A percentile compares a stretch with the other conserved stretches of the same genome.
Evolutionary conservation across 2,797 vertebrate genomes (phyloP).

Genomic region (Chaunax sp.): DNA sequence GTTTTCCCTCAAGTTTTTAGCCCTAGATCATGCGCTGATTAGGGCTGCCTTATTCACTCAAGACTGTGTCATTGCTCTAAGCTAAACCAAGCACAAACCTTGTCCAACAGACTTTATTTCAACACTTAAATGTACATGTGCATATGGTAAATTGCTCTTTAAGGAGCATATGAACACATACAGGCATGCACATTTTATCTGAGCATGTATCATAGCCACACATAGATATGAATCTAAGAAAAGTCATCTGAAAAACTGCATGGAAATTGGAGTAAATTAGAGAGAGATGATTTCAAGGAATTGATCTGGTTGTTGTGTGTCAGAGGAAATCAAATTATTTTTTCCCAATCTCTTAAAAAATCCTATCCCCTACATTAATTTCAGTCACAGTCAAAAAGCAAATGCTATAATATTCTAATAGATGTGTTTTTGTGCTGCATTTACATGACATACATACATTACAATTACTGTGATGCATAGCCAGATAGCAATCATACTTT

Average conservation of each 20-base stretch:
- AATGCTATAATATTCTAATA: constrained; percentile 26
- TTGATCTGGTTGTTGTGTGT: constrained; percentile 34
- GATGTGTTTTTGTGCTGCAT: constrained; percentile 44
- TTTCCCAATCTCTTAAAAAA: constrained; percentile 6
- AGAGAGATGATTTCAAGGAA: constrained; percentile 5
- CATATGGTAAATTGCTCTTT: constrained; percentile 54
- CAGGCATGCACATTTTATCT: constrained; percentile 13
- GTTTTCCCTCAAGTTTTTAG: constrained; percentile 66
- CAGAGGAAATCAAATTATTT: constrained; percentile 35
- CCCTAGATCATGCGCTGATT: constrained; percentile 70
- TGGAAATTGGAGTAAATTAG: neutral
- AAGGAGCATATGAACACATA: constrained; percentile 49
- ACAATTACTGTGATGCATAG: constrained; percentile 40
- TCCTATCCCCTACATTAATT: constrained; percentile 13
- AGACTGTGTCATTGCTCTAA: constrained; percentile 81
- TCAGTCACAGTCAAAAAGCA: constrained; percentile 40
- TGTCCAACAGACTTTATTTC: constrained; percentile 79
- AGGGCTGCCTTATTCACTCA: constrained; percentile 79
- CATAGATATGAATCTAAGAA: constrained; percentile 8
- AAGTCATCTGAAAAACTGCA: neutral
- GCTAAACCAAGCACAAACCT: constrained; percentile 65
- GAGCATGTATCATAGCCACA: constrained; percentile 18
- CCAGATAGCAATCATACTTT: constrained; percentile 58
- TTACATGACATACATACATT: constrained; percentile 58
- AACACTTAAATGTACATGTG: constrained; percentile 60